phyloP scores from a whole-genome alignment of 2,113 vertebrate species.

The Meriones unguiculatus region DNA sequence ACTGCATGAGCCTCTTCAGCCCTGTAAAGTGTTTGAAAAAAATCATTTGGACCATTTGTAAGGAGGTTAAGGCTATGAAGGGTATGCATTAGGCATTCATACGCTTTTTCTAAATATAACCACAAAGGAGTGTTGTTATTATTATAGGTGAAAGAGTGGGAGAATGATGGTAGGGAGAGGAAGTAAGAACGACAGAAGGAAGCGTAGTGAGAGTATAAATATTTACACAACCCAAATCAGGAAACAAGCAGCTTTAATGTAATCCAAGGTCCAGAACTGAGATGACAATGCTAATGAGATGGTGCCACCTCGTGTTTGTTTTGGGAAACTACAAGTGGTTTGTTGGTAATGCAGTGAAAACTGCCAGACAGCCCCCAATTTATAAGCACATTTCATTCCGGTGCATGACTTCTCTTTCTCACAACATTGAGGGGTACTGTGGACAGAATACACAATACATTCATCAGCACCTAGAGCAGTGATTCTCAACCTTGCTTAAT shows the following conservation, averaged over 20 bases:
- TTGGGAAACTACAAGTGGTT: background rate
- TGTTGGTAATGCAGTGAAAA: background rate
- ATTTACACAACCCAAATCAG: background rate
- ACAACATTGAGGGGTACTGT: background rate
- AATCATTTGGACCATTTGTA: background rate
- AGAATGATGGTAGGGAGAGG: background rate
- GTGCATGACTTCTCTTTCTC: background rate
- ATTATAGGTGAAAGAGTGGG: background rate
- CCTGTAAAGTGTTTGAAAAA: background rate
- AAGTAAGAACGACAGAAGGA: background rate
- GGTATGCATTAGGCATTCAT: background rate
- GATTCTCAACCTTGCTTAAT: background rate
- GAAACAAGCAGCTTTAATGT: background rate
- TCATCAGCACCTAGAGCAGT: background rate
- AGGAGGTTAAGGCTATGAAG: background rate
- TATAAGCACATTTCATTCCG: background rate
- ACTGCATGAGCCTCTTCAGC: background rate
- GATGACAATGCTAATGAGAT: slow-evolving; percentile 27
- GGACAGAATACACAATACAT: background rate
- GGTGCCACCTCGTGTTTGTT: slow-evolving; percentile 18
- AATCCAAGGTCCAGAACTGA: background rate
- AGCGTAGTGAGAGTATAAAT: background rate
- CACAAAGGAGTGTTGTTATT: background rate
- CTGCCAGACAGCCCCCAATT: background rate
- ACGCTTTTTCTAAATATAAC: slow-evolving; percentile 6